These are phyloP conservation scores for Nannoperca obscura DNA, from an alignment of 2,797 vertebrate species.

Conservation along the genomic window DNA sequence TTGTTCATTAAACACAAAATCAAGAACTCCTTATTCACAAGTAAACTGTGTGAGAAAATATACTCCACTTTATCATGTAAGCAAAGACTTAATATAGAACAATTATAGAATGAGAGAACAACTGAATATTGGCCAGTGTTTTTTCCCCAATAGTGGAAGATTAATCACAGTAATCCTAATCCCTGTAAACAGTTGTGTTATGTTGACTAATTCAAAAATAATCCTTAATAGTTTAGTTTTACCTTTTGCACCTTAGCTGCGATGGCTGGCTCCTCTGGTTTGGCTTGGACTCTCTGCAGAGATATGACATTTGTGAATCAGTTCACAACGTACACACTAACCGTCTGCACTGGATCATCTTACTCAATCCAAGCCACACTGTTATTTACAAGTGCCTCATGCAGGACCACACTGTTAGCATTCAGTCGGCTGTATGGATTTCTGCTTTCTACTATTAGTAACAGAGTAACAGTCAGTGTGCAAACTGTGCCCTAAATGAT, in stretches of 20 bases:
- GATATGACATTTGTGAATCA: not conserved
- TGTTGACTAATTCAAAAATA: not conserved
- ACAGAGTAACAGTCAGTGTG: too few species aligned
- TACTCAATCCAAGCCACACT: not conserved
- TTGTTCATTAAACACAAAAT: not conserved
- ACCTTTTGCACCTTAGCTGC: constrained; percentile 65
- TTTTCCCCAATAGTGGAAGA: not conserved
- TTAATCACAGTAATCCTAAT: not conserved
- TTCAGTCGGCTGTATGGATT: too few species aligned
- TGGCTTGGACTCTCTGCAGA: constrained; percentile 51
- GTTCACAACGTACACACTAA: not conserved
- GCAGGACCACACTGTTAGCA: too few species aligned
- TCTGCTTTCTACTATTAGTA: too few species aligned
- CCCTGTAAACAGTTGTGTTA: not conserved
- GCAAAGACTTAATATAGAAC: not conserved
- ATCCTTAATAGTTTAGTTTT: not conserved
- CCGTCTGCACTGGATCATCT: not conserved
- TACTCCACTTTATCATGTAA: not conserved
- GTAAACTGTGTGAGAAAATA: not conserved
- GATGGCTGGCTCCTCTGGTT: constrained; percentile 16
- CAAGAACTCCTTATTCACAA: not conserved
- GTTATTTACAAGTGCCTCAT: not conserved
- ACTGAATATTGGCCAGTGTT: too few species aligned
- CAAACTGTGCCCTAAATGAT: not conserved
- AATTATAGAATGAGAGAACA: not conserved